Percentiles rank a stretch among this genome's conserved stretches.
These are phyloP conservation scores for Salvelinus alpinus DNA, from an alignment of 2,113 vertebrate species.

Conservation along the genomic window DNA sequence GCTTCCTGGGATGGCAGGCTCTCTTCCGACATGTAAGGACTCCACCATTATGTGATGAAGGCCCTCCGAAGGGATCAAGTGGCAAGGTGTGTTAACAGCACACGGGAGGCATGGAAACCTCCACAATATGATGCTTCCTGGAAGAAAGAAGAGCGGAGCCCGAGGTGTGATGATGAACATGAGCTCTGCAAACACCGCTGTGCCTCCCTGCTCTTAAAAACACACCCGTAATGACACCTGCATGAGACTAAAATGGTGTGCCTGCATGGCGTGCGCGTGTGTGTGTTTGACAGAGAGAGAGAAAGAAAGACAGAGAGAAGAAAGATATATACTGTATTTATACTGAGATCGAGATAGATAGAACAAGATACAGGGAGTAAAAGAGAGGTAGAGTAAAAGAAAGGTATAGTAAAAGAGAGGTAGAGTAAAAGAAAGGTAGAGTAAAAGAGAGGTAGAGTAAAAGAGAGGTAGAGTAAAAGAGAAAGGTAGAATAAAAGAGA, in stretches of 20 bases:
- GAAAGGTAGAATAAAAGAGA: background rate
- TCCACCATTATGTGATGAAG: conserved; percentile 46
- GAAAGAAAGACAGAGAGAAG: background rate
- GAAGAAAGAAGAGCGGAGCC: conserved; percentile 3
- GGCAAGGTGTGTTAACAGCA: conserved; percentile 20
- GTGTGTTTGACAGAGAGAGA: background rate
- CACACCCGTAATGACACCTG: conserved; percentile 1
- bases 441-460: background rate
- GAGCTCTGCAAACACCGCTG: conserved; percentile 11
- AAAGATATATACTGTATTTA: no score
- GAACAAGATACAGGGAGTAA: background rate
- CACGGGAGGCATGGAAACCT: background rate
- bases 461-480: background rate
- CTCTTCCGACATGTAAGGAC: conserved; percentile 50
- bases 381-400: background rate
- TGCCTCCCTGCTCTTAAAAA: background rate
- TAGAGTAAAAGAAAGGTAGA: background rate
- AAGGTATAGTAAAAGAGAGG: background rate
- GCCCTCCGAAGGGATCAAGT: conserved; percentile 43
- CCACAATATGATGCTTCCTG: conserved; percentile 13
- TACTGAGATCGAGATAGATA: background rate
- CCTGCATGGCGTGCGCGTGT: background rate
- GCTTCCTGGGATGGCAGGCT: conserved; percentile 57
- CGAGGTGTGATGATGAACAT: background rate
- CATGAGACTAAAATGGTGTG: background rate